phyloP scores from a whole-genome alignment of 2,797 vertebrate species.

The Tokudaia muenninki region DNA sequence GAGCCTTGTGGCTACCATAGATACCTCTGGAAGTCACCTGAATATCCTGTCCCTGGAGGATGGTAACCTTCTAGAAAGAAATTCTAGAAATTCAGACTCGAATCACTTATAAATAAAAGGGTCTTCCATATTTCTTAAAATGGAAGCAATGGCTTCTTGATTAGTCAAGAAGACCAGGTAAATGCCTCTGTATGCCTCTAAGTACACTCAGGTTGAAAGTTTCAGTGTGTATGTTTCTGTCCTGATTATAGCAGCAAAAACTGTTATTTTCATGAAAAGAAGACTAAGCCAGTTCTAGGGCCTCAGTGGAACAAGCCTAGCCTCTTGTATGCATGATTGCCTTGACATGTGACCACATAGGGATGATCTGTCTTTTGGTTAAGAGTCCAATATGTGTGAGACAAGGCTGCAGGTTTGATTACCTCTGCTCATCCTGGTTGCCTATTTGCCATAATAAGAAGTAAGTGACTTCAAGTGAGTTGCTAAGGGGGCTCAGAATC shows the following conservation, averaged over 20 bases:
- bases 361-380: background rate
- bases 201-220: background rate
- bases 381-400: background rate
- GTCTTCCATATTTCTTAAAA: background rate
- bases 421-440: background rate
- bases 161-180: background rate
- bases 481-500: rapidly evolving
- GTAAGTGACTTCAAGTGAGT: background rate
- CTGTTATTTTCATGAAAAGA: background rate
- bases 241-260: background rate
- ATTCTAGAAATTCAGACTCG: background rate
- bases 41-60: background rate
- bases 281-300: no score
- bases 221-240: background rate
- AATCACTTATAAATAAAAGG: background rate
- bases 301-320: rapidly evolving
- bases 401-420: background rate
- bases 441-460: background rate
- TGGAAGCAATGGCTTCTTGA: background rate
- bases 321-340: rapidly evolving
- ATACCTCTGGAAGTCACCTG: background rate
- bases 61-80: background rate
- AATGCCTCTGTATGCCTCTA: background rate
- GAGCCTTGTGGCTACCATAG: background rate
- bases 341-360: rapidly evolving